phyloP scores from a whole-genome alignment of 2,113 vertebrate genomes.

The Tricholaema leucomelas region DNA sequence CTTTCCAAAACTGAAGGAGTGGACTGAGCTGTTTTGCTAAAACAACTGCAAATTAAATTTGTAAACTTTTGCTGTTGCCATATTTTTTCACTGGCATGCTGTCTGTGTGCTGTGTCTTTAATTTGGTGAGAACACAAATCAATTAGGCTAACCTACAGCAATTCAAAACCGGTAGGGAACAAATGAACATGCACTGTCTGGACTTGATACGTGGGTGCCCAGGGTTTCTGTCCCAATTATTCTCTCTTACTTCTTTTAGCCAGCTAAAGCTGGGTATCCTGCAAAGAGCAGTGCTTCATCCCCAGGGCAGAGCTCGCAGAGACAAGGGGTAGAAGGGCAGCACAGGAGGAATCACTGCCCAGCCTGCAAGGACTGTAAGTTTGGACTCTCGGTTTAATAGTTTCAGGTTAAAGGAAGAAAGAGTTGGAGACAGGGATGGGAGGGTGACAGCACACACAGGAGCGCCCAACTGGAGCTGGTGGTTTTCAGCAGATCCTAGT shows the following conservation, averaged over 20 bases:
- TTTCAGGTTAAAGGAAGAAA: not conserved
- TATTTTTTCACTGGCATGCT: conserved; percentile 64
- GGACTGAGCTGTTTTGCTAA: conserved; percentile 76
- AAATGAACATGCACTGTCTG: not conserved
- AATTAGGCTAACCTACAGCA: conserved; percentile 46
- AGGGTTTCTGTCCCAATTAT: not conserved
- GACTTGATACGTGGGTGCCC: not conserved
- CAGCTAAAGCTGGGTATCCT: not conserved
- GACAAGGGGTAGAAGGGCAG: not conserved
- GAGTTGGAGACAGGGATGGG: not conserved
- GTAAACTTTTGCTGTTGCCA: conserved; percentile 72
- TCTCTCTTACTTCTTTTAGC: not conserved
- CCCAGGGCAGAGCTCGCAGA: not conserved
- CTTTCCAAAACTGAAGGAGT: conserved; percentile 74
- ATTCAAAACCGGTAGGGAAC: not conserved
- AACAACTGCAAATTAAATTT: conserved; percentile 73
- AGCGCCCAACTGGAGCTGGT: not conserved
- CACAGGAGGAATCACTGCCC: not conserved
- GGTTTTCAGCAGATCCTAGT: not conserved
- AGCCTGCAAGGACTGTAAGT: not conserved
- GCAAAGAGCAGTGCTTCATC: not conserved
- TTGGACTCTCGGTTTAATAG: not conserved
- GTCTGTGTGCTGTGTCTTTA: conserved; percentile 29
- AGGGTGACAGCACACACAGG: not conserved
- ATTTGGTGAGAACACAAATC: conserved; percentile 48